Evolutionary conservation across 2,113 vertebrate species (phyloP).

Genomic region (Pithys albifrons): DNA sequence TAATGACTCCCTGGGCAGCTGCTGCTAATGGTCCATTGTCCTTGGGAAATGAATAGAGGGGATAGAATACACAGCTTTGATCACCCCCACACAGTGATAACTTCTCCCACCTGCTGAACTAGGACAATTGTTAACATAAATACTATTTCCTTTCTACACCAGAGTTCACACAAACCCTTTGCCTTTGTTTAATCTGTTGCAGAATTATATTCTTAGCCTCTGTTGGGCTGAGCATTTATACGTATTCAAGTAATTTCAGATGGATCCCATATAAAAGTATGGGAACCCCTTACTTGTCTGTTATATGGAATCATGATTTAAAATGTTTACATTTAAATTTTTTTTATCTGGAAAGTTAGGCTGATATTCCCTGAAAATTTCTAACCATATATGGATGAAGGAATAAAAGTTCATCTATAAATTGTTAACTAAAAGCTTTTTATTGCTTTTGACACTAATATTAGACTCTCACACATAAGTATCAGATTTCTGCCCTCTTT

Average conservation of each 20-base stretch:
- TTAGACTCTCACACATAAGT: not conserved
- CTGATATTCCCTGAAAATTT: not conserved
- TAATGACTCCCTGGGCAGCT: no score
- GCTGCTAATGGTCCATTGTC: no score
- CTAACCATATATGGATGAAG: not conserved
- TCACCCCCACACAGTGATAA: no score
- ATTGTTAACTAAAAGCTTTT: not conserved
- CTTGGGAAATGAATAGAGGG: no score
- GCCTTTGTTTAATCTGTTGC: not conserved
- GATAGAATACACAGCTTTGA: no score
- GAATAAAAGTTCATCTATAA: not conserved
- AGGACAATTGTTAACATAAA: no score
- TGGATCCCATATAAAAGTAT: not conserved
- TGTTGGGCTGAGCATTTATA: not conserved
- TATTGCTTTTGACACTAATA: not conserved
- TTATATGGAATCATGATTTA: not conserved
- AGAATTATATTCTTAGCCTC: not conserved
- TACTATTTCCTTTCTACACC: not conserved
- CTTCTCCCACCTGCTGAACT: no score
- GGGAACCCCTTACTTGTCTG: not conserved
- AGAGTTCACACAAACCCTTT: not conserved
- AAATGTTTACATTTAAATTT: not conserved
- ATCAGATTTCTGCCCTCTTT: not conserved
- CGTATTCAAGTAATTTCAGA: not conserved
- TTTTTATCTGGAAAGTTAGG: not conserved